Conservation (phyloP, 2,888 invertebrate genomes). For the Polyommatus iphigenia region DNA sequence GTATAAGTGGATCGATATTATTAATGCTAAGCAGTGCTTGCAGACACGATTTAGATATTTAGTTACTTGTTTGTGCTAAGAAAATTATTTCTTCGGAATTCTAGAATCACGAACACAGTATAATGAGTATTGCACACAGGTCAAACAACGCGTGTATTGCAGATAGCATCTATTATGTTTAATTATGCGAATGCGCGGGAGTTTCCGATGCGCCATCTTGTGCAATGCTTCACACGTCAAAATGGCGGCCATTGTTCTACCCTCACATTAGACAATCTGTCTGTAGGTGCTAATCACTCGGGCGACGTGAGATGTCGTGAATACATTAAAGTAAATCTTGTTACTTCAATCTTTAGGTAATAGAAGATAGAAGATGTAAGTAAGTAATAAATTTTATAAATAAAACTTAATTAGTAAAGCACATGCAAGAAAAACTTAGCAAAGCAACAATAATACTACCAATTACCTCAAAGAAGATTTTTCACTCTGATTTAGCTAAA, state of each 20-base stretch:
- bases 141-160: constrained; percentile 40
- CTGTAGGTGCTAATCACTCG: constrained; percentile 16
- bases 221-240: constrained; percentile 50
- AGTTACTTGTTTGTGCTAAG: neutral
- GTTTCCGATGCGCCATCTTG: constrained; percentile 43
- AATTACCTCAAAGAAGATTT: neutral
- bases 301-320: neutral
- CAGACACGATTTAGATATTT: too few species aligned
- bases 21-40: too few species aligned
- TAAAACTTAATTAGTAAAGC: too few species aligned
- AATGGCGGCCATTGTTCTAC: constrained; percentile 45
- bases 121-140: constrained; percentile 33
- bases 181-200: constrained; percentile 45
- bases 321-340: neutral
- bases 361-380: too few species aligned
- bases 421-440: too few species aligned
- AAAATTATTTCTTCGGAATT: neutral
- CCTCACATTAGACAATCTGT: constrained; percentile 6
- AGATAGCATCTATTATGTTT: constrained; percentile 42
- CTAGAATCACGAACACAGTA: constrained; percentile 20
- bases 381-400: too few species aligned
- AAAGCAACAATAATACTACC: too few species aligned
- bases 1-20: too few species aligned
- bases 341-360: neutral
- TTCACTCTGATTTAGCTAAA: neutral